Evolutionary conservation across 1,140 invertebrate species (phyloP), one percentile per base, ranked within the genome.

Genomic region (Drosophila ohnishii): DNA sequence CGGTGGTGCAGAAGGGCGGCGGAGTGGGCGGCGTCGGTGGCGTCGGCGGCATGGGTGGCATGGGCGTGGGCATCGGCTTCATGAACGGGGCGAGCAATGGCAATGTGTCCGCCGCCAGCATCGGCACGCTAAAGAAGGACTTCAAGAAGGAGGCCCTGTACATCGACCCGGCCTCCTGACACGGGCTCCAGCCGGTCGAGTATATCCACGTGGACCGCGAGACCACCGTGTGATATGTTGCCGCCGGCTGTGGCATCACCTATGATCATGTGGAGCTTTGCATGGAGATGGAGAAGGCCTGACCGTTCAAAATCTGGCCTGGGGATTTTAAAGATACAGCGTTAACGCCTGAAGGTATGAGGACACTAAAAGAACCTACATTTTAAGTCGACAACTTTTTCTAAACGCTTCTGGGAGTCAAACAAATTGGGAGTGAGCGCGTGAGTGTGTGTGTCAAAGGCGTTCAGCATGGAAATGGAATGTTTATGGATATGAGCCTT

Each of bases 181-280:
- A 96, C 80, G 95, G 95, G 91, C 94, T 95, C 92, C 95, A 96
- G 92, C 96, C 95, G 93, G 96, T 97, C 93, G 96, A 97, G 91
- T 97, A 96, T 91, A 97, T 97, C 88, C 95, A 96, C 93, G 95
- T 97, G 91, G 96, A 97, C 93, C 95, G 96, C 90, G 96, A 97
- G 92, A 97, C 96, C 81, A 97, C 96, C 72, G 96, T 97, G 93
- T 97, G 94, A 95, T 92, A 87, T 91, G 85, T 80, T 82, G 86
- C 82, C 64, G 72, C 82, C 76, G 81, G 82, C 85, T 88, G 75
- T 88, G 73, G 80, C 63, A 61, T 65, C n/a, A 28, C 42, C 69
- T 86, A 78, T 40, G 83, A 81, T 58, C 73, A 85, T 53, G 64
- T 88, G 55, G 85, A 87, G 80, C 75, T 84, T 57, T 81, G 71